Conservation (phyloP, 2,888 invertebrate species). For the Cheilosia soror region DNA sequence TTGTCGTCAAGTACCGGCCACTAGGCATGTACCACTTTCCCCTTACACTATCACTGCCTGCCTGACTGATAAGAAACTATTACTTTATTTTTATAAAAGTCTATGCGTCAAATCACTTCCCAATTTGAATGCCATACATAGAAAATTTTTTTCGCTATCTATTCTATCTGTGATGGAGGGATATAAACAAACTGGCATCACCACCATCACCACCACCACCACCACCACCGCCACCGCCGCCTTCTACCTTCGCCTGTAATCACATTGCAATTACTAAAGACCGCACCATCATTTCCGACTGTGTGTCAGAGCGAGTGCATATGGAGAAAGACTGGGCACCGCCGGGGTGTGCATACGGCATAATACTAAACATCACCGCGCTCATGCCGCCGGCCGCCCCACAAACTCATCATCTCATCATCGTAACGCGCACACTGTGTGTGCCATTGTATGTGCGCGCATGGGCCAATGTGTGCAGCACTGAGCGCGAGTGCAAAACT, state of each 20-base stretch:
- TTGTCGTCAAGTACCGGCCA: no score
- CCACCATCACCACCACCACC: background rate
- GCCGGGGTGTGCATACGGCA: constrained; percentile 17
- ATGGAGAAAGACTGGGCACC: background rate
- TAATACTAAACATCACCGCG: constrained; percentile 23
- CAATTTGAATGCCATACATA: constrained; percentile 30
- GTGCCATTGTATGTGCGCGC: constrained; percentile 50
- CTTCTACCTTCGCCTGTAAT: constrained; percentile 42
- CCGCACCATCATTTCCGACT: constrained; percentile 46
- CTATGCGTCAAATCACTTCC: background rate
- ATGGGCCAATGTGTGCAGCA: constrained; percentile 55
- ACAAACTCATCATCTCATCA: constrained; percentile 48
- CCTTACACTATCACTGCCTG: background rate
- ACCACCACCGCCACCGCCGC: background rate
- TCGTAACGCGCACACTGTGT: constrained; percentile 14
- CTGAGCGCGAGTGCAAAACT: constrained; percentile 45
- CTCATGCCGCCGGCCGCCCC: background rate
- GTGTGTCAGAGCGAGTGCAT: background rate
- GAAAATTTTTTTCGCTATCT: background rate
- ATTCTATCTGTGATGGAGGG: constrained; percentile 10
- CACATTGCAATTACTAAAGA: constrained; percentile 68
- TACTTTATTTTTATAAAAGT: constrained; percentile 1
- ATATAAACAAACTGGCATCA: constrained; percentile 38
- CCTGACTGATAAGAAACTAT: constrained; percentile 31
- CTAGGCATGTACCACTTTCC: no score